Evolutionary conservation across 2,888 invertebrate genomes (phyloP).

Genomic region (Apodemia duryi): DNA sequence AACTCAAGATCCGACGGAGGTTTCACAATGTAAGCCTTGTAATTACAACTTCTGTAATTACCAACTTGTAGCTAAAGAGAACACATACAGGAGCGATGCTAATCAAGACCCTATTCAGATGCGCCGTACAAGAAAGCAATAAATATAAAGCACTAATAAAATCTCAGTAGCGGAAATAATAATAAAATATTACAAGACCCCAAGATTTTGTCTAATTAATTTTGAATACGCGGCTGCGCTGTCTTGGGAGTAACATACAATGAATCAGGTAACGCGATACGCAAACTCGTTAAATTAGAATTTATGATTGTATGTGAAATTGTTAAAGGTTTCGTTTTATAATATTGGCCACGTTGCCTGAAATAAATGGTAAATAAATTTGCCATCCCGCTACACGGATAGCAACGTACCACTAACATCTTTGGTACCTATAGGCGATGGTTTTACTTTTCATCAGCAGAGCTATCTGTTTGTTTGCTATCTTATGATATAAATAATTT

Average conservation of each 20-base stretch:
- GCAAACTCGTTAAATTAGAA: slow-evolving; percentile 73
- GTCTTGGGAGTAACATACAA: slow-evolving; percentile 76
- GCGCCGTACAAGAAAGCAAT: slow-evolving; percentile 68
- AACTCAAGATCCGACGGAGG: slow-evolving; percentile 54
- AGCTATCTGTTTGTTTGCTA: too few species aligned
- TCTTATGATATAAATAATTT: too few species aligned
- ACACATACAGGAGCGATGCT: slow-evolving; percentile 57
- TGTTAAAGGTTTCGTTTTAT: slow-evolving; percentile 59
- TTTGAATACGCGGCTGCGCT: slow-evolving; percentile 73
- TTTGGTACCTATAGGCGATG: too few species aligned
- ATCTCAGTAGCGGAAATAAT: slow-evolving; percentile 72
- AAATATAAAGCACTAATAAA: slow-evolving; percentile 73
- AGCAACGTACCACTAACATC: too few species aligned
- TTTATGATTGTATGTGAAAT: slow-evolving; percentile 78
- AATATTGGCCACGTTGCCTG: too few species aligned
- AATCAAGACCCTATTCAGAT: slow-evolving; percentile 73
- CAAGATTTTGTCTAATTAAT: slow-evolving; percentile 77
- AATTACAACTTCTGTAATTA: slow-evolving; percentile 75
- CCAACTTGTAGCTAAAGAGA: slow-evolving; percentile 56
- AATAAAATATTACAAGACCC: slow-evolving; percentile 75
- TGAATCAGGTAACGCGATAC: slow-evolving; percentile 73
- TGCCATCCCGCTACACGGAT: too few species aligned
- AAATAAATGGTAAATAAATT: too few species aligned
- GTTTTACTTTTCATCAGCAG: too few species aligned
- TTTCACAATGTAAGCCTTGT: slow-evolving; percentile 62